A percentile compares a stretch with the other conserved stretches of the same genome.
These are phyloP conservation scores for Lophius americanus DNA, from an alignment of 2,797 vertebrate species.

Conservation along the genomic window DNA sequence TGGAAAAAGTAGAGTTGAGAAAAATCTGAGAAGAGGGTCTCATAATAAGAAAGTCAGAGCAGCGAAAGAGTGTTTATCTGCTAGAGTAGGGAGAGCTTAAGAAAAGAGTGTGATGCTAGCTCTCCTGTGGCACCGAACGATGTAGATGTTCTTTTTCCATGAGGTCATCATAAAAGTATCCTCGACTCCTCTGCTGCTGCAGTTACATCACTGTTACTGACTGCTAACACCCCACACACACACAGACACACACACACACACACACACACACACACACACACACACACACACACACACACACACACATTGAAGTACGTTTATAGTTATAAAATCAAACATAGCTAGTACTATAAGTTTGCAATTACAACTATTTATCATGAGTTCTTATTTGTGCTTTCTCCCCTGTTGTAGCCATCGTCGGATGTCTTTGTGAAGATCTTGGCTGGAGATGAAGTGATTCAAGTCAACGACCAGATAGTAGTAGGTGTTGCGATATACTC, in stretches of 20 bases:
- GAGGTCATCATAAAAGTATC: conserved; percentile 55
- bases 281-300: too few relatives aligned
- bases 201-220: conserved; percentile 22
- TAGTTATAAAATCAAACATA: too few relatives aligned
- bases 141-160: conserved; percentile 63
- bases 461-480: conserved; percentile 94
- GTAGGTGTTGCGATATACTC: conserved; percentile 78
- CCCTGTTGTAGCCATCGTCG: conserved; percentile 73
- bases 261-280: too few relatives aligned
- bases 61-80: conserved; percentile 27
- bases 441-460: conserved; percentile 92
- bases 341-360: too few relatives aligned
- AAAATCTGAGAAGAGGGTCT: conserved; percentile 11
- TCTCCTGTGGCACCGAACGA: conserved; percentile 33
- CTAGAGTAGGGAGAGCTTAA: conserved; percentile 16
- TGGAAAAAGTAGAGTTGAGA: conserved; percentile 5
- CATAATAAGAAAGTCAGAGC: conserved; percentile 28
- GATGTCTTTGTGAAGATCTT: conserved; percentile 79
- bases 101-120: conserved; percentile 20
- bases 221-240: conserved; percentile 21
- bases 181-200: conserved; percentile 34
- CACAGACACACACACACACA: too few relatives aligned
- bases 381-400: not conserved
- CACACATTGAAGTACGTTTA: too few relatives aligned
- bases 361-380: too few relatives aligned